Conservation (phyloP, 2,113 vertebrate species). For the Furnarius figulus region DNA sequence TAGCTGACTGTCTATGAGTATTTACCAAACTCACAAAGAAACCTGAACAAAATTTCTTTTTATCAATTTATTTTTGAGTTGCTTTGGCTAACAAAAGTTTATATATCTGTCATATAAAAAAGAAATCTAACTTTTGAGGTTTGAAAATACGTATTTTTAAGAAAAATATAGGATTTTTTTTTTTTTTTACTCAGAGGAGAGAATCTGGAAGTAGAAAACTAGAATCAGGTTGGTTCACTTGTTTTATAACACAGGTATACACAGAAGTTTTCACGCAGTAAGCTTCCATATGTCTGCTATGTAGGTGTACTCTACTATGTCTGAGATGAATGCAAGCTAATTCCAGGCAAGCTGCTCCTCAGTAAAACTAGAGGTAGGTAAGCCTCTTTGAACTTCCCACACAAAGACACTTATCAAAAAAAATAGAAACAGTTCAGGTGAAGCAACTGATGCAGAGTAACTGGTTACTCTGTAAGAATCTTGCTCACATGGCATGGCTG, state of each 20-base stretch:
- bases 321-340: neutral
- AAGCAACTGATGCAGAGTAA: neutral
- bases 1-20: neutral
- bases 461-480: neutral
- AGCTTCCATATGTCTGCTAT: neutral
- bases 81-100: neutral
- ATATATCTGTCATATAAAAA: neutral
- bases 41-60: neutral
- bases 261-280: rapidly evolving
- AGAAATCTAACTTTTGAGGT: neutral
- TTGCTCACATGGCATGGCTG: neutral
- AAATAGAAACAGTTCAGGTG: neutral
- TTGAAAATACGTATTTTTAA: neutral
- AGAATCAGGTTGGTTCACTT: neutral
- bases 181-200: neutral
- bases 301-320: rapidly evolving
- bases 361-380: neutral
- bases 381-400: neutral
- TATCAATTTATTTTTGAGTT: neutral
- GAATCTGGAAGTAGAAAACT: neutral
- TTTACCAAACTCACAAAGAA: neutral
- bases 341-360: neutral
- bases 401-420: neutral
- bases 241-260: neutral
- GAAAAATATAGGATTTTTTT: rapidly evolving